Evolutionary conservation across 2,113 vertebrate species (phyloP).

Genomic region (Falcunculus frontatus): DNA sequence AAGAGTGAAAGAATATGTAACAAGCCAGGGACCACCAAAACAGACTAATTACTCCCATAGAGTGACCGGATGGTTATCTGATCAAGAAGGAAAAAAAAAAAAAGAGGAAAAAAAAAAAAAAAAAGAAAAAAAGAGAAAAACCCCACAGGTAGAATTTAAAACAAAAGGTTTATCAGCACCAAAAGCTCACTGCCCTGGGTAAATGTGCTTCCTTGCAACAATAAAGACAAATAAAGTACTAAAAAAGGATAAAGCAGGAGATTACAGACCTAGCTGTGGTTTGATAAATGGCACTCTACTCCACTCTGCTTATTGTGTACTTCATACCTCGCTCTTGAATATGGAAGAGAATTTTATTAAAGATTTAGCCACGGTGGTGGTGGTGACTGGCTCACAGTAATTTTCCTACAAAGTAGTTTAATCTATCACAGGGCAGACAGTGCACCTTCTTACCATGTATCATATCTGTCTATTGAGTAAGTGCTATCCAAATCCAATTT

Average conservation of each 20-base stretch:
- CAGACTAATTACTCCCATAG: conserved; percentile 57
- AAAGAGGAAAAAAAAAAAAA: too few species aligned
- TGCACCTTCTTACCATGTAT: conserved; percentile 98
- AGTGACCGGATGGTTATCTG: conserved; percentile 9
- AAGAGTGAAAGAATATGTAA: conserved; percentile 15
- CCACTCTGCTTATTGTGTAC: conserved; percentile 81
- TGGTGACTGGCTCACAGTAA: conserved; percentile 96
- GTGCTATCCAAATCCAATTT: conserved; percentile 87
- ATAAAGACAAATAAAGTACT: conserved; percentile 79
- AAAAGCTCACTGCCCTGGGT: conserved; percentile 65
- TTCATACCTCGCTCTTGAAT: conserved; percentile 89
- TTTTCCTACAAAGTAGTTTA: conserved; percentile 99
- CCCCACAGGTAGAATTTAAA: conserved; percentile 31
- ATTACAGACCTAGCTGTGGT: conserved; percentile 79
- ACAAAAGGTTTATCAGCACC: conserved; percentile 61
- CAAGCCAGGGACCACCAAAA: conserved; percentile 53
- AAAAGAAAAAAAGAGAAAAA: fast-evolving
- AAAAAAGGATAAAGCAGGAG: conserved; percentile 76
- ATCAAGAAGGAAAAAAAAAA: neutral
- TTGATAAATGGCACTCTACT: conserved; percentile 85
- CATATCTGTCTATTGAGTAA: conserved; percentile 92
- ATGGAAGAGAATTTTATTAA: conserved; percentile 99
- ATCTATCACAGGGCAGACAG: conserved; percentile 99
- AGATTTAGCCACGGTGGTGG: conserved; percentile 90
- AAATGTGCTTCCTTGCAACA: conserved; percentile 75